These are phyloP conservation scores for Rhodophaea formosa DNA, from an alignment of 2,888 invertebrate genomes.

Conservation along the genomic window DNA sequence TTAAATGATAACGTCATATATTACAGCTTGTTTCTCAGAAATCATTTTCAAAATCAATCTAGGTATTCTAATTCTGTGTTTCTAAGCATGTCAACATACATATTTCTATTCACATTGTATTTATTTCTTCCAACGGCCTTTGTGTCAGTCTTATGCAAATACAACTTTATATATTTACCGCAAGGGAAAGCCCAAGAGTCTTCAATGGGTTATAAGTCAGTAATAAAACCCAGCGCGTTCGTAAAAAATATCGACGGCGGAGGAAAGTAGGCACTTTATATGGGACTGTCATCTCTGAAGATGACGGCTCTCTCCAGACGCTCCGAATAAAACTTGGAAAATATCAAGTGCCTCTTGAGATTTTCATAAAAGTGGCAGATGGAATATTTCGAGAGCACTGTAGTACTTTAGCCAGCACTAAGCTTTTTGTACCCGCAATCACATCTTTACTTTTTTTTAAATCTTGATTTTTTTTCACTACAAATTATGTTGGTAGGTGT, in stretches of 20 bases:
- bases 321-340: neutral
- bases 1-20: too few relatives aligned
- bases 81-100: neutral
- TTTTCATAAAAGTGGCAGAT: neutral
- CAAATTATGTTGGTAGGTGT: too few relatives aligned
- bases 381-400: too few relatives aligned
- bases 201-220: slow-evolving; percentile 8
- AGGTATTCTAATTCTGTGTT: too few relatives aligned
- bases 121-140: neutral
- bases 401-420: too few relatives aligned
- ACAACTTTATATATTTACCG: slow-evolving; percentile 1
- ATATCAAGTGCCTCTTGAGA: neutral
- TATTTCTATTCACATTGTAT: neutral
- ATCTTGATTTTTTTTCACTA: too few relatives aligned
- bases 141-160: neutral
- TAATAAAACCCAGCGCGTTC: slow-evolving; percentile 10
- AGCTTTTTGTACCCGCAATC: too few relatives aligned
- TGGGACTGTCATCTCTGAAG: neutral
- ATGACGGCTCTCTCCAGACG: neutral
- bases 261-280: slow-evolving; percentile 4
- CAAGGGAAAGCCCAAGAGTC: neutral
- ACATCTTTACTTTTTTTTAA: too few relatives aligned
- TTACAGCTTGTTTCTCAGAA: too few relatives aligned
- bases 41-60: too few relatives aligned
- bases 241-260: slow-evolving; percentile 1